Conservation (phyloP, 2,888 invertebrate species). For the Amitus sp. region DNA sequence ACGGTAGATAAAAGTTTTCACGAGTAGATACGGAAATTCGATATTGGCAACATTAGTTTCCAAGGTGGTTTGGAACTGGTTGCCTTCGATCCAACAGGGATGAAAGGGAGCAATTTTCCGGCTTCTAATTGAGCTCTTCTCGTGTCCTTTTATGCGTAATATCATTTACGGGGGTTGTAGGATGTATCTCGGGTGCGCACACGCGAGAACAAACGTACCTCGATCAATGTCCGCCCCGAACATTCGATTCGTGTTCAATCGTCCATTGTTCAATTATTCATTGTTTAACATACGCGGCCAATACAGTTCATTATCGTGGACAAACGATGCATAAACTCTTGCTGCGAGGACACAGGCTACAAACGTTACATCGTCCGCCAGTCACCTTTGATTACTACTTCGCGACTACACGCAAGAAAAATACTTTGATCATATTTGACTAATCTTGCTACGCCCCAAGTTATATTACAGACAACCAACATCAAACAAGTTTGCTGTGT, state of each 20-base stretch:
- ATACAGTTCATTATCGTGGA: constrained; percentile 1
- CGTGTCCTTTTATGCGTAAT: neutral
- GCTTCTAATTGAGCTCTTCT: too few species aligned
- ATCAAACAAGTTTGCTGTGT: too few species aligned
- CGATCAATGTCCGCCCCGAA: neutral
- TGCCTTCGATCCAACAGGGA: too few species aligned
- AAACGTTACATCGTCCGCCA: neutral
- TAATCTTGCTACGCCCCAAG: too few species aligned
- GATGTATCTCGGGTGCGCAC: neutral
- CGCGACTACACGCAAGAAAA: neutral
- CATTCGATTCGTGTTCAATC: constrained; percentile 2
- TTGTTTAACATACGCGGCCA: constrained; percentile 4
- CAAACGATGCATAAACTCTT: constrained; percentile 5
- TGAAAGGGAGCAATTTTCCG: too few species aligned
- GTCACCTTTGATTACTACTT: neutral
- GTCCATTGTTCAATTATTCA: constrained; percentile 6
- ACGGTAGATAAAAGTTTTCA: too few species aligned
- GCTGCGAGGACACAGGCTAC: neutral
- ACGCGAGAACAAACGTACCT: neutral
- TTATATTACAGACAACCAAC: too few species aligned
- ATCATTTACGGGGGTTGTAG: neutral
- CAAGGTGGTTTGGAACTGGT: too few species aligned
- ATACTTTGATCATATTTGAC: too few species aligned
- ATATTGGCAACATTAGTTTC: too few species aligned
- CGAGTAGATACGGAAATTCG: too few species aligned